phyloP scores from a whole-genome alignment of 2,888 invertebrate genomes.

The Polia nebulosa region DNA sequence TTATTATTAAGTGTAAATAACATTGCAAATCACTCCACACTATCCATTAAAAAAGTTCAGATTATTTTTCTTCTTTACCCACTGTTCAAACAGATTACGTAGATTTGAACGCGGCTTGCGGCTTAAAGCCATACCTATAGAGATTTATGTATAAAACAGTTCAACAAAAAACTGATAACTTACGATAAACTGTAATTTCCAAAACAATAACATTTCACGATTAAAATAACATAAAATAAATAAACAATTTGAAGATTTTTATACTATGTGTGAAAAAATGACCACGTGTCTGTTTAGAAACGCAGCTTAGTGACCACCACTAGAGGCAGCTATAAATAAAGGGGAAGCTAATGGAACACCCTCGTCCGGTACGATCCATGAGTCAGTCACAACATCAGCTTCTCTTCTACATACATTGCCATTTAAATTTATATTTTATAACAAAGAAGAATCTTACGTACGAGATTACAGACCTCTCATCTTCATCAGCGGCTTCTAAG shows the following conservation, averaged over 20 bases:
- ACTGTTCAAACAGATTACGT: conserved; percentile 8
- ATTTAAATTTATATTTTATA: not conserved
- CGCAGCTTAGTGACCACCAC: not conserved
- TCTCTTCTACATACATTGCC: not conserved
- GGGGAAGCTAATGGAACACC: not conserved
- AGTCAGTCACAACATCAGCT: not conserved
- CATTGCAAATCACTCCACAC: no score
- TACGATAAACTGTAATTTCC: not conserved
- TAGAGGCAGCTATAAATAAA: conserved; percentile 7
- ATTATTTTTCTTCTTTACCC: not conserved
- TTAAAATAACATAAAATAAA: not conserved
- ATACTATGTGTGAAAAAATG: not conserved
- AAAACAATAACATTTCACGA: conserved; percentile 8
- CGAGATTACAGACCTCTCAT: conserved; percentile 79
- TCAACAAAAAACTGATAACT: conserved; percentile 1
- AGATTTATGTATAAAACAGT: no score
- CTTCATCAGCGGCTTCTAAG: conserved; percentile 77
- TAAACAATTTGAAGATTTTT: not conserved
- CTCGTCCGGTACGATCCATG: not conserved
- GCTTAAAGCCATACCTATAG: no score
- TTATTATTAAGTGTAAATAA: no score
- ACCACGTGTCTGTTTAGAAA: not conserved
- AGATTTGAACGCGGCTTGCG: not conserved
- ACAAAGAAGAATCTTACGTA: conserved; percentile 31
- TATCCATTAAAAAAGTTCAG: not conserved